A percentile compares a stretch with the other conserved stretches of the same genome.
These are phyloP conservation scores for Epirrita christyi DNA, from an alignment of 2,888 invertebrate genomes.

Conservation along the genomic window DNA sequence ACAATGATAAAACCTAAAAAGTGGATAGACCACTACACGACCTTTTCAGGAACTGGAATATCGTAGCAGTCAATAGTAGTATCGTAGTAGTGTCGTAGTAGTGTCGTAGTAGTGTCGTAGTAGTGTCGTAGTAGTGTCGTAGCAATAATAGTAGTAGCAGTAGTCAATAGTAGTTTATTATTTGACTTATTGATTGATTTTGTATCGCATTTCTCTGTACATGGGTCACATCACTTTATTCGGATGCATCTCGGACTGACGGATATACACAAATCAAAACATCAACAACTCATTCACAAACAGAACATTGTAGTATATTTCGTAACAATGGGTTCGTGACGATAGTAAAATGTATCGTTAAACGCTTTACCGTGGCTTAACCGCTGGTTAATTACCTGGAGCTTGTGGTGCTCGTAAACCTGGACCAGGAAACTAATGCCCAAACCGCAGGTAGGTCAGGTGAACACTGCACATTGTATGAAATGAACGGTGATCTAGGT, in stretches of 20 bases:
- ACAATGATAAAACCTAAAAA: too few species aligned
- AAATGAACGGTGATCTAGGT: too few species aligned
- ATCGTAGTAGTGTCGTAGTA: too few species aligned
- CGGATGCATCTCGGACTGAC: conserved; percentile 4
- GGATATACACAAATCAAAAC: conserved; percentile 25
- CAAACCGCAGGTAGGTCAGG: conserved; percentile 75
- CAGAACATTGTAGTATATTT: conserved; percentile 59
- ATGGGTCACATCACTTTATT: conserved; percentile 2
- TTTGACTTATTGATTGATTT: too few species aligned
- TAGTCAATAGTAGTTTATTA: too few species aligned
- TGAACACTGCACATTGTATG: conserved; percentile 44
- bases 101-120: too few species aligned
- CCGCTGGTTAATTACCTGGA: conserved; percentile 74
- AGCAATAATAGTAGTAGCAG: too few species aligned
- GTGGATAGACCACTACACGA: too few species aligned
- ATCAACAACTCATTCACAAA: conserved; percentile 34
- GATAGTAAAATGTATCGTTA: conserved; percentile 62
- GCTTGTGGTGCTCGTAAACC: conserved; percentile 62
- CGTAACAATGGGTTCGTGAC: conserved; percentile 68
- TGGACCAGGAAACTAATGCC: conserved; percentile 73
- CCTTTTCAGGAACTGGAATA: too few species aligned
- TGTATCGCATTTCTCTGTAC: neutral
- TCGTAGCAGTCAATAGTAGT: too few species aligned
- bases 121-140: too few species aligned
- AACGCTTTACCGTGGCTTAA: conserved; percentile 58